These are phyloP conservation scores for Metallyticus violacea DNA, from an alignment of 2,888 invertebrate species.

Conservation along the genomic window DNA sequence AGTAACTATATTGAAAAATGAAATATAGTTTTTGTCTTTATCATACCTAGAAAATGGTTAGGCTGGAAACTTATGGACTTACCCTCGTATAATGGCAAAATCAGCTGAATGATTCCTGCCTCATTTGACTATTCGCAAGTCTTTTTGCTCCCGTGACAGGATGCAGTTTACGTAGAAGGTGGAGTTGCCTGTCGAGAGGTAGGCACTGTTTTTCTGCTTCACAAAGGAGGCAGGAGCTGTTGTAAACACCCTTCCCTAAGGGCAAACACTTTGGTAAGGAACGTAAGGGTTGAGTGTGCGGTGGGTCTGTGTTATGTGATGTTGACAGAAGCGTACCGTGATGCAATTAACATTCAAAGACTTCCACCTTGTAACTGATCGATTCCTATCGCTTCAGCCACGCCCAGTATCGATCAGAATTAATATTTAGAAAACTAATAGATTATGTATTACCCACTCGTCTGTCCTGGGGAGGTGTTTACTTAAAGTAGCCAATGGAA, in stretches of 20 bases:
- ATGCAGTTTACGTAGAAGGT: no score
- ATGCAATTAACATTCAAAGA: neutral
- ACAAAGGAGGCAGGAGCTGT: neutral
- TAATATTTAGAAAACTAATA: neutral
- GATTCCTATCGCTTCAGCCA: neutral
- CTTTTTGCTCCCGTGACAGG: no score
- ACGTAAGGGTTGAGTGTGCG: neutral
- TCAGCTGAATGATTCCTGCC: no score
- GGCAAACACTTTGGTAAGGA: no score
- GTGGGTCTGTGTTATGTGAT: neutral
- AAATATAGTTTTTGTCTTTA: no score
- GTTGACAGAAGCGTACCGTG: neutral
- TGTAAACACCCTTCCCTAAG: neutral
- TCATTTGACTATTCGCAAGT: no score
- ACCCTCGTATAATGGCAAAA: no score
- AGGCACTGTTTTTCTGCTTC: neutral
- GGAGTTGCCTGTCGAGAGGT: no score
- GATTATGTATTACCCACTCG: neutral
- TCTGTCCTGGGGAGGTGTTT: neutral
- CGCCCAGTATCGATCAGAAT: neutral
- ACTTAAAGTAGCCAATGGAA: no score
- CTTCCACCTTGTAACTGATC: neutral
- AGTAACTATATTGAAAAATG: no score
- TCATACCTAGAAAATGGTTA: no score
- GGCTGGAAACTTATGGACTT: no score